Conservation (phyloP, 2,888 invertebrate species). For the Brachyptera putata region DNA sequence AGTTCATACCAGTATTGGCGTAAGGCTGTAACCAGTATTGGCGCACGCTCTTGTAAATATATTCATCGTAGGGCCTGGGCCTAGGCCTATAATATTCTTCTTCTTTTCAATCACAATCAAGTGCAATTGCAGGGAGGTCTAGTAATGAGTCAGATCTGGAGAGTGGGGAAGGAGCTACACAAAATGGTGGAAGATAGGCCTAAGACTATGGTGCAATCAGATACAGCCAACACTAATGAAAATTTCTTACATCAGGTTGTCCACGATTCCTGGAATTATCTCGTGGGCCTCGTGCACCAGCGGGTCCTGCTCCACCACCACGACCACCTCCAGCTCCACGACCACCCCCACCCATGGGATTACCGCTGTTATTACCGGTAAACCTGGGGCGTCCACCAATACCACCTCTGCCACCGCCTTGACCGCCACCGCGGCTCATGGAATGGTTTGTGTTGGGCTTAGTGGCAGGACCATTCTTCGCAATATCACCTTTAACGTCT, state of each 20-base stretch:
- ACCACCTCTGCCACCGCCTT: conserved; percentile 19
- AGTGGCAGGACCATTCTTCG: conserved; percentile 21
- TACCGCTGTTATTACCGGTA: conserved; percentile 20
- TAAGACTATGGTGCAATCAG: too few relatives aligned
- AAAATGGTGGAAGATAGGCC: too few relatives aligned
- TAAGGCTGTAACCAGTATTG: too few relatives aligned
- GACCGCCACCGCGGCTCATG: conserved; percentile 15
- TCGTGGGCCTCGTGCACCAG: conserved; percentile 2
- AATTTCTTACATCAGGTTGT: conserved; percentile 23
- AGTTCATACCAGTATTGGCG: too few relatives aligned
- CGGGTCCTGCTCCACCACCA: conserved; percentile 2
- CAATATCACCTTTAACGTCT: conserved; percentile 14
- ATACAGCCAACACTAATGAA: too few relatives aligned
- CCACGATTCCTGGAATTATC: conserved; percentile 21
- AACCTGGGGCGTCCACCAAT: conserved; percentile 18
- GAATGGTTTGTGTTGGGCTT: background rate
- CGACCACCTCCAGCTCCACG: conserved; percentile 23
- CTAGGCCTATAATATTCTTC: too few relatives aligned
- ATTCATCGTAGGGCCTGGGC: too few relatives aligned
- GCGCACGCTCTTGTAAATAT: too few relatives aligned
- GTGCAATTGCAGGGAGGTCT: too few relatives aligned
- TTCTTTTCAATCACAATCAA: too few relatives aligned
- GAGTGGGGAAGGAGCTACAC: too few relatives aligned
- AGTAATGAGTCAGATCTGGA: too few relatives aligned
- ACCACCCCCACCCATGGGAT: conserved; percentile 24